A percentile compares a stretch with the other conserved stretches of the same genome.
Evolutionary conservation across 2,888 invertebrate genomes (phyloP).

Genomic region (Isoperla grammatica): DNA sequence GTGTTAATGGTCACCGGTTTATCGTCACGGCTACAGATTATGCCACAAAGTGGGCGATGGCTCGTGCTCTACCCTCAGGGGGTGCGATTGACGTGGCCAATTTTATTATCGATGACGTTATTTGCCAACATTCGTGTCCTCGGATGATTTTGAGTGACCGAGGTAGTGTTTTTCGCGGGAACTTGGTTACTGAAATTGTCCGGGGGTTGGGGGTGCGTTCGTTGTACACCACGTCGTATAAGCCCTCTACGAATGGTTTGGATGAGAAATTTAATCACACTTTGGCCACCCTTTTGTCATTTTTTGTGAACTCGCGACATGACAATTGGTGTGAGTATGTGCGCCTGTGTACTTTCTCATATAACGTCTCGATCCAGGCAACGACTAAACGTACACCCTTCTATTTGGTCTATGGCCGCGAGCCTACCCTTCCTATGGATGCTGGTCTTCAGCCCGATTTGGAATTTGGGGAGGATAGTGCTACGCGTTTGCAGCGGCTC

Average conservation of each 20-base stretch:
- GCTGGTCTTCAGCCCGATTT: neutral
- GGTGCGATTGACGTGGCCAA: conserved; percentile 26
- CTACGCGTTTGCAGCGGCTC: too few relatives aligned
- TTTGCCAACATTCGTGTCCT: conserved; percentile 24
- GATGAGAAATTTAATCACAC: conserved; percentile 32
- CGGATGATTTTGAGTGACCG: conserved; percentile 28
- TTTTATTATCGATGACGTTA: conserved; percentile 26
- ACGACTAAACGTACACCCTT: conserved; percentile 28
- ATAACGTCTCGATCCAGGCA: conserved; percentile 28
- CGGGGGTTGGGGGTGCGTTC: conserved; percentile 23
- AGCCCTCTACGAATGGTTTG: conserved; percentile 31
- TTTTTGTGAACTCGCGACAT: conserved; percentile 27
- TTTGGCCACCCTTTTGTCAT: conserved; percentile 30
- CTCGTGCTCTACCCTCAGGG: conserved; percentile 19
- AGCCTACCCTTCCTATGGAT: neutral
- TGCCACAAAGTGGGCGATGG: conserved; percentile 18
- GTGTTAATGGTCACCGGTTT: neutral
- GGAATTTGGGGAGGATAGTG: neutral
- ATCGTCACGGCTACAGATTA: neutral
- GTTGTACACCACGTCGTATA: conserved; percentile 29
- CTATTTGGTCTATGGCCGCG: neutral
- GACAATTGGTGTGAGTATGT: conserved; percentile 31
- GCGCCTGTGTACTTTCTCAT: conserved; percentile 24
- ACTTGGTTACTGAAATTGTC: conserved; percentile 24
- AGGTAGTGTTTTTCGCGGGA: conserved; percentile 28